phyloP scores from a whole-genome alignment of 2,113 vertebrate species.

The Casuarius casuarius region DNA sequence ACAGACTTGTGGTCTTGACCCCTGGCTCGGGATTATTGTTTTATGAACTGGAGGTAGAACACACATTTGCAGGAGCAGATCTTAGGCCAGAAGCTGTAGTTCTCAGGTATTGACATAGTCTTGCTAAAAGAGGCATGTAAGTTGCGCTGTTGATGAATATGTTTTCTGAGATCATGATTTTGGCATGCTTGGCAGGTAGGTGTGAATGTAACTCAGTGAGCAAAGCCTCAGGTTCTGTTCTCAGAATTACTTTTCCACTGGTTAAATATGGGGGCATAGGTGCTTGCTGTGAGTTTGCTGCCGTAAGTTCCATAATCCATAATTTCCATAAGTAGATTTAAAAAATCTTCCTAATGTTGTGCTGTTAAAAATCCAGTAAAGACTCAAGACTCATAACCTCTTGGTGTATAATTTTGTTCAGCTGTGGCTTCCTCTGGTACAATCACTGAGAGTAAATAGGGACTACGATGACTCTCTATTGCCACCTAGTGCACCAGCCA shows the following conservation, averaged over 20 bases:
- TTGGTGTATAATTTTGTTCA: accelerated
- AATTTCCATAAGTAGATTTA: not conserved
- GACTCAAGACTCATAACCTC: not conserved
- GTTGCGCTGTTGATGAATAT: not conserved
- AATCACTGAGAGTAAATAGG: not conserved
- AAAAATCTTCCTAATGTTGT: not conserved
- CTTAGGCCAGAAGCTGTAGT: not conserved
- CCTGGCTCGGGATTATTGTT: not conserved
- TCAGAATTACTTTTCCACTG: not conserved
- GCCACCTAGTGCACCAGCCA: conserved; percentile 40
- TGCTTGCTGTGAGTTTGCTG: not conserved
- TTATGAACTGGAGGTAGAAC: not conserved
- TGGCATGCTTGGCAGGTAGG: not conserved
- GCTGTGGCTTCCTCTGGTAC: not conserved
- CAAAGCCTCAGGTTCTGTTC: accelerated
- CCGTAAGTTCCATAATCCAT: not conserved
- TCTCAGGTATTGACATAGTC: not conserved
- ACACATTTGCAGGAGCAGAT: not conserved
- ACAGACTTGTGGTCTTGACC: not conserved
- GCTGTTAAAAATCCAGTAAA: not conserved
- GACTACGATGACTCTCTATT: not conserved
- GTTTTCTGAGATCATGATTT: not conserved
- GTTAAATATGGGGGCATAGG: not conserved
- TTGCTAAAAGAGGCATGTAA: not conserved
- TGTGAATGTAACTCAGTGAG: not conserved